Percentiles rank a stretch among this genome's conserved stretches.
phyloP scores from a whole-genome alignment of 2,113 vertebrate species.

The Oxyura jamaicensis region DNA sequence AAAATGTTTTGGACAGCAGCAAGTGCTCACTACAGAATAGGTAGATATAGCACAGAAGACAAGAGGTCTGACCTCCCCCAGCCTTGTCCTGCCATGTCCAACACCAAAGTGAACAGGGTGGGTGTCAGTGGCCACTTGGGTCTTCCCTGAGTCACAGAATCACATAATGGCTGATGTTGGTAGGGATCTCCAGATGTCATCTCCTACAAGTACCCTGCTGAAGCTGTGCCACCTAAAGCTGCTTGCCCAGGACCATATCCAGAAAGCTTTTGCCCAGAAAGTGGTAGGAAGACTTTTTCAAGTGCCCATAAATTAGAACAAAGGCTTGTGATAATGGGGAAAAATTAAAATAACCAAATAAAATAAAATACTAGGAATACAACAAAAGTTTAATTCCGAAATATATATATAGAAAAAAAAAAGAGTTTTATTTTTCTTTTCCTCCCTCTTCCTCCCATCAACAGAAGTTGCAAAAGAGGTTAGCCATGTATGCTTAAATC shows the following conservation, averaged over 20 bases:
- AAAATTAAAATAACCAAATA: not conserved
- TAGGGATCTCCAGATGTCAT: not conserved
- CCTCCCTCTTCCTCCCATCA: not conserved
- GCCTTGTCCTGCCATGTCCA: too few relatives aligned
- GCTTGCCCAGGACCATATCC: not conserved
- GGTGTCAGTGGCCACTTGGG: not conserved
- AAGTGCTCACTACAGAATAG: not conserved
- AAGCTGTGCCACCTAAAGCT: not conserved
- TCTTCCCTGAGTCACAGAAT: not conserved
- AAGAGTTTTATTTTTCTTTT: not conserved
- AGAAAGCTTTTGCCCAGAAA: not conserved
- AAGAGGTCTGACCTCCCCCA: not conserved
- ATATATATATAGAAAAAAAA: not conserved
- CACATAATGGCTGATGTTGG: not conserved
- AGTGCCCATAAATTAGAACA: constrained; percentile 32
- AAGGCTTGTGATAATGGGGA: not conserved
- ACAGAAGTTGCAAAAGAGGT: not conserved
- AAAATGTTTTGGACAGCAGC: not conserved
- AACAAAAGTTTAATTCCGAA: constrained; percentile 12
- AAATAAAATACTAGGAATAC: not conserved
- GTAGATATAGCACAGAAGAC: not conserved
- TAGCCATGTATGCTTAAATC: not conserved
- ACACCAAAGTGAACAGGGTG: not conserved
- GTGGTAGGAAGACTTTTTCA: constrained; percentile 2
- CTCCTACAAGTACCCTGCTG: not conserved